A percentile compares a stretch with the other conserved stretches of the same genome.
Evolutionary conservation across 1,140 invertebrate genomes (phyloP).

Genomic region (Paracyclopina nana): DNA sequence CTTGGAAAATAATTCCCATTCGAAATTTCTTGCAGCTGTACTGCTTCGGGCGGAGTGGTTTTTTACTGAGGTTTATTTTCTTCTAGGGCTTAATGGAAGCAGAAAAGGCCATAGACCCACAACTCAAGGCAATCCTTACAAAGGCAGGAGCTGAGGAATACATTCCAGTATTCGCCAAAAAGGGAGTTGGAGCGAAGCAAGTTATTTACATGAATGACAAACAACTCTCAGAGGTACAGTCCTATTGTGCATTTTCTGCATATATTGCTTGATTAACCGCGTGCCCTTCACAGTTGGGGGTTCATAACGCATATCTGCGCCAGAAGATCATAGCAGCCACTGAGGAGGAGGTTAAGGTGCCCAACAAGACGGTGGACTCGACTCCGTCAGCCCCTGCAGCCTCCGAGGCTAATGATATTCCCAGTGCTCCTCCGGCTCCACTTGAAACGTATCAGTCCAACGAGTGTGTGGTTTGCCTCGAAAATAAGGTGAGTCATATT

Average conservation of each 20-base stretch:
- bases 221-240: slow-evolving; percentile 18
- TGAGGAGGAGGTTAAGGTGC: background rate
- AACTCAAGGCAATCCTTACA: slow-evolving; percentile 16
- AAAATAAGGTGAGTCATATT: slow-evolving; percentile 17
- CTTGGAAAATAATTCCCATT: slow-evolving; percentile 12
- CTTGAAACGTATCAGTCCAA: slow-evolving; percentile 14
- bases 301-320: background rate
- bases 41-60: background rate
- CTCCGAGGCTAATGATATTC: background rate
- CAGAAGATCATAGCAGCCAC: slow-evolving; percentile 2
- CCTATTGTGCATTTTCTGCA: background rate
- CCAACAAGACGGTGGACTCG: too few species aligned
- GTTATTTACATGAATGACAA: slow-evolving; percentile 17
- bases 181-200: slow-evolving; percentile 14
- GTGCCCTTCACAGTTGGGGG: background rate
- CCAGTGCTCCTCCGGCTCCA: background rate
- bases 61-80: background rate
- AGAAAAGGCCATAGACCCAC: slow-evolving; percentile 15
- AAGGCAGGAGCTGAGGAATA: slow-evolving; percentile 17
- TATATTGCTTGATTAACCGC: background rate
- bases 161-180: slow-evolving; percentile 18
- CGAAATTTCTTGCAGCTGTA: background rate
- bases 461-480: slow-evolving; percentile 27
- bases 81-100: background rate
- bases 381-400: too few species aligned